A percentile compares a stretch with the other conserved stretches of the same genome.
phyloP scores from a whole-genome alignment of 2,113 vertebrate genomes.

The Prunella fulvescens region DNA sequence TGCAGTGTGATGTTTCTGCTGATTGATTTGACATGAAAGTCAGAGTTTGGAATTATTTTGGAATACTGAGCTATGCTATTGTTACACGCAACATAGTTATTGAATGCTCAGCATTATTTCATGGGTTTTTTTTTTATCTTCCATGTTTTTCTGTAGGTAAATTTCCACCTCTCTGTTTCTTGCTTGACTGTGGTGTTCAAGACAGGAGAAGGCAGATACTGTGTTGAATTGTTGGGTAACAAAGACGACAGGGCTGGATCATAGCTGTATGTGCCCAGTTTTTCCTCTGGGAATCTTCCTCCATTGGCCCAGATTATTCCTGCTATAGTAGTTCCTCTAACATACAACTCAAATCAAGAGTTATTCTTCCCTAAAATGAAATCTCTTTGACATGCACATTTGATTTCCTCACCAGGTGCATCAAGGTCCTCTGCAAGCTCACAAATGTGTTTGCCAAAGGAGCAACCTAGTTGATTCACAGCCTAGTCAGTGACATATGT shows the following conservation, averaged over 20 bases:
- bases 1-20: neutral
- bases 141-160: neutral
- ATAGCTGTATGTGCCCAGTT: rapidly evolving
- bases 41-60: neutral
- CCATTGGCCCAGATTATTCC: rapidly evolving
- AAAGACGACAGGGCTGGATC: neutral
- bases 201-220: neutral
- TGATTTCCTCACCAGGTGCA: neutral
- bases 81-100: neutral
- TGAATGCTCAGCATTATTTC: neutral
- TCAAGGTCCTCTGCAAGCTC: neutral
- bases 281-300: neutral
- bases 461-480: neutral
- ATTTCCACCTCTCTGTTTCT: neutral
- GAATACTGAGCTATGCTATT: neutral
- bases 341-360: neutral
- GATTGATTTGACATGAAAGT: neutral
- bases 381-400: neutral
- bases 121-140: neutral
- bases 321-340: neutral
- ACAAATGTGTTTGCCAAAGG: neutral
- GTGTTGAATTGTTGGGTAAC: neutral
- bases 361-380: neutral
- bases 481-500: no score
- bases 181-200: neutral